phyloP scores from a whole-genome alignment of 2,888 invertebrate species.

The Idaea straminata region DNA sequence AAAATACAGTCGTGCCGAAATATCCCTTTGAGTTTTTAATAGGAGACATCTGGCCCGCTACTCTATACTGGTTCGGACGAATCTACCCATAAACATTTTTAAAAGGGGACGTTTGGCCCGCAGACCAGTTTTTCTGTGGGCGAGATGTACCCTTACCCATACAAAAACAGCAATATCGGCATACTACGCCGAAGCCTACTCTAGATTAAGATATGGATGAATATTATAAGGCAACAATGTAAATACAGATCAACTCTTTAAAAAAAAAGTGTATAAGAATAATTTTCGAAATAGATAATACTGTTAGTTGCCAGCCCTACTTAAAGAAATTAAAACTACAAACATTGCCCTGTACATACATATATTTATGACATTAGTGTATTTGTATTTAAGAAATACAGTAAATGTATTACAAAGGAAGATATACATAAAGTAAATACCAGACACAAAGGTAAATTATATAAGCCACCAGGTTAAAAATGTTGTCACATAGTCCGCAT shows the following conservation, averaged over 20 bases:
- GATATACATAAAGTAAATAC: not conserved
- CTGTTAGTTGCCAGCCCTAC: slow-evolving; percentile 3
- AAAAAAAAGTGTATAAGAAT: slow-evolving; percentile 8
- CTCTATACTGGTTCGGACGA: too few species aligned
- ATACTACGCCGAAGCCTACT: slow-evolving; percentile 6
- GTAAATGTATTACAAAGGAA: not conserved
- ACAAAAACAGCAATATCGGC: slow-evolving; percentile 6
- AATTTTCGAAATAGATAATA: not conserved
- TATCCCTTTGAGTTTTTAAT: too few species aligned
- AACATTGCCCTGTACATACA: slow-evolving; percentile 1
- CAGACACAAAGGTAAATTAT: not conserved
- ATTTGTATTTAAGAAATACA: not conserved
- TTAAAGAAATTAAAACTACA: slow-evolving; percentile 1
- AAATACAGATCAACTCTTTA: not conserved
- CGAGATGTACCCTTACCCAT: too few species aligned
- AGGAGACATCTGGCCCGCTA: too few species aligned
- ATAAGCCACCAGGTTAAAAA: not conserved
- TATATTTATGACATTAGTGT: slow-evolving; percentile 7
- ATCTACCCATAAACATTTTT: too few species aligned
- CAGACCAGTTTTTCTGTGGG: too few species aligned
- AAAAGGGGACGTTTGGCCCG: too few species aligned
- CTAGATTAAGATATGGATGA: slow-evolving; percentile 5
- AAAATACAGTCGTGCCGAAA: too few species aligned
- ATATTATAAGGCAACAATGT: not conserved
- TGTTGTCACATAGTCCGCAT: not conserved